Conservation (phyloP, 1,140 invertebrate genomes). For the Megalopta genalis region DNA sequence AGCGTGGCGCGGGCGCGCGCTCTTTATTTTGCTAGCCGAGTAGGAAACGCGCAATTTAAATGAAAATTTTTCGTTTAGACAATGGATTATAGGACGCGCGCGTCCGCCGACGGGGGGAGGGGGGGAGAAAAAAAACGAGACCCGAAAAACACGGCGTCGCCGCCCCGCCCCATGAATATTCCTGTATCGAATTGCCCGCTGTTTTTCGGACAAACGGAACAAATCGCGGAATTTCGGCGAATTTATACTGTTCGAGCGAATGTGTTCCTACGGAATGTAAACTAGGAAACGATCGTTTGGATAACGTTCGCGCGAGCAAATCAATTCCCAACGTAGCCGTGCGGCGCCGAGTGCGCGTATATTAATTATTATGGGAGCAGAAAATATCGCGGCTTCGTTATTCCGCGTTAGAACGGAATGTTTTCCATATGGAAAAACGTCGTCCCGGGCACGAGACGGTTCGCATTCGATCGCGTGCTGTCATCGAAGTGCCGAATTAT, state of each 20-base stretch:
- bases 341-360: slow-evolving; percentile 21
- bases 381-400: slow-evolving; percentile 21
- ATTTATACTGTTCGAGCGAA: not conserved
- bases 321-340: slow-evolving; percentile 41
- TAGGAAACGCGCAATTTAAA: not conserved
- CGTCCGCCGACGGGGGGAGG: too few species aligned
- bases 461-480: too few species aligned
- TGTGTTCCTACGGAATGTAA: slow-evolving; percentile 41
- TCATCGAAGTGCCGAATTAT: too few species aligned
- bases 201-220: not conserved
- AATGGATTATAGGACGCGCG: not conserved
- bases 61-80: slow-evolving; percentile 6
- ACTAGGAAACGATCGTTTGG: slow-evolving; percentile 18
- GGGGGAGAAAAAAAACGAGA: too few species aligned
- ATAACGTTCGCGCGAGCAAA: slow-evolving; percentile 44
- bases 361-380: slow-evolving; percentile 51
- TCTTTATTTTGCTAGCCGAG: not conserved
- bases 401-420: too few species aligned
- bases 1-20: too few species aligned
- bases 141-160: not conserved
- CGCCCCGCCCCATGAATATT: not conserved
- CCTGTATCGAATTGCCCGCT: not conserved
- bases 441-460: too few species aligned
- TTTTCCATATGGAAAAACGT: too few species aligned
- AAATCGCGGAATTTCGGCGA: slow-evolving; percentile 1